Percentiles rank a stretch among this genome's conserved stretches.
These are phyloP conservation scores for Tympanuchus pallidicinctus DNA, from an alignment of 2,113 vertebrate species.

Conservation along the genomic window DNA sequence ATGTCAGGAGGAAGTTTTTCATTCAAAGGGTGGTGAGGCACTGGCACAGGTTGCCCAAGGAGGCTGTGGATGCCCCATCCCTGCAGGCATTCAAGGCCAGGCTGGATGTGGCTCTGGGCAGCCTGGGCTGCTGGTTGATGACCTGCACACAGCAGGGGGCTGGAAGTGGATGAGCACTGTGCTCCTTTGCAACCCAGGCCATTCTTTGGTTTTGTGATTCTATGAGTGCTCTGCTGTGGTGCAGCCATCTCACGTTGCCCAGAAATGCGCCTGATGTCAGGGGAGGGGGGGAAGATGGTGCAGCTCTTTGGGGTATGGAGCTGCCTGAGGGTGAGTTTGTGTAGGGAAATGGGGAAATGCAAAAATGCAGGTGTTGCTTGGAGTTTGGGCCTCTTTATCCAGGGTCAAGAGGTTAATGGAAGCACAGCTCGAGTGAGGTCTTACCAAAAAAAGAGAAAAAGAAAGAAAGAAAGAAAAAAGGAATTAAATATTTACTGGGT, in stretches of 20 bases:
- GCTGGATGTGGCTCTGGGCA: too few species aligned
- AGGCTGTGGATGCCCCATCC: too few species aligned
- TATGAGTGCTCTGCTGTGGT: not conserved
- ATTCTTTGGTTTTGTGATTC: too few species aligned
- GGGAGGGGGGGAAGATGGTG: not conserved
- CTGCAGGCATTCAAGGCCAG: too few species aligned
- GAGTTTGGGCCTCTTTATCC: constrained; percentile 46
- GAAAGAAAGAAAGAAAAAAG: not conserved
- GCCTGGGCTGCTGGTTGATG: too few species aligned
- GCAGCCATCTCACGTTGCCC: not conserved
- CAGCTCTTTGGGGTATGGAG: not conserved
- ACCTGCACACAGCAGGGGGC: too few species aligned
- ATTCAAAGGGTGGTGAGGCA: too few species aligned
- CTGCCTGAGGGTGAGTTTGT: not conserved
- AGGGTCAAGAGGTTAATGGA: constrained; percentile 45
- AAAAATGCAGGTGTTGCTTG: constrained; percentile 34
- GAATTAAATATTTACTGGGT: constrained; percentile 47
- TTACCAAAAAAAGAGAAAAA: not conserved
- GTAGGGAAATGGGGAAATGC: constrained; percentile 57
- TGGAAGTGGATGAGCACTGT: too few species aligned
- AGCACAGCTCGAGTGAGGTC: not conserved
- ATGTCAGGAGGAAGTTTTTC: too few species aligned
- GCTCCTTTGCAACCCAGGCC: too few species aligned
- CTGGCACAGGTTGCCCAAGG: too few species aligned
- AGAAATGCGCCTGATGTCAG: not conserved